Base-by-base conservation (phyloP, 2,888 invertebrate species). In the Cabera pusaria region DNA sequence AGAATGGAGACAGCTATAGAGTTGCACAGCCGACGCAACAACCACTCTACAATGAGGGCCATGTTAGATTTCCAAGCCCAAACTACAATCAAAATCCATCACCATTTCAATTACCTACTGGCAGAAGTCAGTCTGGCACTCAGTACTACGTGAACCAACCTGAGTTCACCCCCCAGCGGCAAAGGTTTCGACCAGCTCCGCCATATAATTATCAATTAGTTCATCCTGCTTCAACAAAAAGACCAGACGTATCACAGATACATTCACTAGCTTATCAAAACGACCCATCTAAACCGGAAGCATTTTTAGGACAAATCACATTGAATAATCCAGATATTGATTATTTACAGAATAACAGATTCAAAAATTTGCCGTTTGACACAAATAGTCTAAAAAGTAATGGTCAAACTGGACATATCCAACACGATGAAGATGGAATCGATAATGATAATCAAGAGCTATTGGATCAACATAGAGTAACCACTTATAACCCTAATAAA, bases 261-360 rank as follows among this genome's bases (percentile, higher is more conserved):
- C 91, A 90, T 61, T 86, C 88, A n/a, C 78, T 85, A 28, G 89
- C 87, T 2, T 91, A 91, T 58, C 90, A 90, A 59, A 90, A 90
- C 60, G 88, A 91, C 57, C 91, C 91, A 6, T 90, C 91, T 1
- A 90, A 91, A 63, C 90, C 90, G 10, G 92, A 92, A 80, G 91
- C 91, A 20, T 92, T 92, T 67, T 71, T 92, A 39, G 92, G 92
- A 4, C 91, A 92, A 78, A 91, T 92, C 24, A 92, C 92, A 7
- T 77, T 92, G 39, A 91, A 92, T 57, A 91, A 91, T 67, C 91
- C 91, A 6, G 91, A 90, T 58, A 84, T 89, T 40, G 84, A 88
- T 48, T 84, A 82, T 49, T 66, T 84, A 44, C 81, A 86, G 64
- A 83, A 84, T 40, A 84, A 56, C 48, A 72, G 86, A 52, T 88